Percentiles rank a stretch among this genome's conserved stretches.
Evolutionary conservation across 2,797 vertebrate species (phyloP).

Genomic region (Clarias laeviceps): DNA sequence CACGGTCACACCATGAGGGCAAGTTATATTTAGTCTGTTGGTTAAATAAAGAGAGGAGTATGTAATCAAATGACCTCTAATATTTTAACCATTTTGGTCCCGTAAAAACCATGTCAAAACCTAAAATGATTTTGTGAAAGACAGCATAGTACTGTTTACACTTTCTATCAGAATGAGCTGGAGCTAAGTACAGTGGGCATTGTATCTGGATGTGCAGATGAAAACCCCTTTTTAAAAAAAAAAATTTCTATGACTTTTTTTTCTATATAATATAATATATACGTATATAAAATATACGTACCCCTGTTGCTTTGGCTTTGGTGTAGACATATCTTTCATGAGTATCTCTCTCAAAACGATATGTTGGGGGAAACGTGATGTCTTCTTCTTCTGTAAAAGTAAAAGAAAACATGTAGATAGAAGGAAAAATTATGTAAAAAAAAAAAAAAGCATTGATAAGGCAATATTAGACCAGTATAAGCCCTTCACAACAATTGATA

Average conservation of each 20-base stretch:
- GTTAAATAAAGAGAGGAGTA: slow-evolving; percentile 27
- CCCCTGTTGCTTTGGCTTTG: slow-evolving; percentile 96
- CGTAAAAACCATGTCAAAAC: neutral
- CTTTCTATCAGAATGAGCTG: neutral
- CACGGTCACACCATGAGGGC: slow-evolving; percentile 97
- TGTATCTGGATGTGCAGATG: neutral
- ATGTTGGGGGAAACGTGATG: slow-evolving; percentile 94
- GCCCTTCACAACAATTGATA: neutral
- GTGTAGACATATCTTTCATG: slow-evolving; percentile 94
- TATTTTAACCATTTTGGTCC: neutral
- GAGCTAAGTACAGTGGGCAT: neutral
- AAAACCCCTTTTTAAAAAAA: neutral
- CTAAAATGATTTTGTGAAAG: neutral
- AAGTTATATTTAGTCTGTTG: slow-evolving; percentile 95
- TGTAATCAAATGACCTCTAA: neutral
- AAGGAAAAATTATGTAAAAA: neutral
- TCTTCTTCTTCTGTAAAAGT: slow-evolving; percentile 90
- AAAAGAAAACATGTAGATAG: slow-evolving; percentile 16
- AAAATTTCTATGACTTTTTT: neutral
- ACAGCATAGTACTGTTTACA: neutral
- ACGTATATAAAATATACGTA: no score
- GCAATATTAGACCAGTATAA: neutral
- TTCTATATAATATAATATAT: no score
- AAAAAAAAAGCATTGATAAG: neutral
- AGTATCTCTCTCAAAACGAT: slow-evolving; percentile 92